Percentiles rank a stretch among this genome's conserved stretches.
Conservation (phyloP, 2,113 vertebrate genomes). For the Numida meleagris region DNA sequence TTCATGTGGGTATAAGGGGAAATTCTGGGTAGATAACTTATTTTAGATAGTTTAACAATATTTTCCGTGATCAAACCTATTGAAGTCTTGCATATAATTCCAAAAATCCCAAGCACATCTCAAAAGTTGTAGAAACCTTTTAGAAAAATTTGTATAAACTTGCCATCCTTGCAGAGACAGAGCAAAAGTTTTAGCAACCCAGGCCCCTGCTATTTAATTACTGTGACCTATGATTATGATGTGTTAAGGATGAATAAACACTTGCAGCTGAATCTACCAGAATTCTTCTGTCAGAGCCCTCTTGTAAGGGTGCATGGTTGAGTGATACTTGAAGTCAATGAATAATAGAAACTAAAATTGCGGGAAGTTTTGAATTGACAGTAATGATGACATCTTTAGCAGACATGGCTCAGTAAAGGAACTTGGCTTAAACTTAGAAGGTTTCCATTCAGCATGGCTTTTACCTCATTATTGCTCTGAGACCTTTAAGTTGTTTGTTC, state of each 20-base stretch:
- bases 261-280: background rate
- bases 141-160: background rate
- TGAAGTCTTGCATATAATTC: background rate
- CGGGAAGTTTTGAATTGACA: background rate
- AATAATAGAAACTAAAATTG: background rate
- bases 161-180: background rate
- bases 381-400: background rate
- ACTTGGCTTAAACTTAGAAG: background rate
- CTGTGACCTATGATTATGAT: background rate
- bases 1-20: background rate
- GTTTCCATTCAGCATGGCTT: background rate
- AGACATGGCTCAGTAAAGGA: background rate
- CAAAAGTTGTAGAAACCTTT: background rate
- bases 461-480: background rate
- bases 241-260: background rate
- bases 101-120: background rate
- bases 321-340: background rate
- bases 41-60: background rate
- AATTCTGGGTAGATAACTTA: background rate
- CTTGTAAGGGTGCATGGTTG: background rate
- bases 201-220: no score
- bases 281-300: background rate
- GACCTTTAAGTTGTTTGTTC: background rate
- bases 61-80: background rate
- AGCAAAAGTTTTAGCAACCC: background rate